These are phyloP conservation scores for Aselliscus stoliczkanus DNA, from an alignment of 2,797 vertebrate genomes.

Conservation along the genomic window DNA sequence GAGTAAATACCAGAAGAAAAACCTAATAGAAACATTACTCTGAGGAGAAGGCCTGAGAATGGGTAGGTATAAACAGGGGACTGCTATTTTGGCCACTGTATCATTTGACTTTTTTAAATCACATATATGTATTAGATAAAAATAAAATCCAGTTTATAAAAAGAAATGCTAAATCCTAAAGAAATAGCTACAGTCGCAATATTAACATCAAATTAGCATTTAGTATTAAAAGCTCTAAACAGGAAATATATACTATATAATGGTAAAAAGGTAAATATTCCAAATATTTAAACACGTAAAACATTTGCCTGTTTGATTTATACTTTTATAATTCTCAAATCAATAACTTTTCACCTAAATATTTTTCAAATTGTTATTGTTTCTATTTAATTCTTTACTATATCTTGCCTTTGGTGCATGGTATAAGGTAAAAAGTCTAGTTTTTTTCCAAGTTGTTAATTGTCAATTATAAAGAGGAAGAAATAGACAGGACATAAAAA, in stretches of 20 bases:
- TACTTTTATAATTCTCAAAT: background rate
- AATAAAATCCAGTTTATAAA: background rate
- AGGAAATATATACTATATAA: background rate
- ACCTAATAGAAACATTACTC: background rate
- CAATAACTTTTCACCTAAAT: background rate
- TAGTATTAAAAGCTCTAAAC: background rate
- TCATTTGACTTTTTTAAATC: background rate
- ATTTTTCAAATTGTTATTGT: background rate
- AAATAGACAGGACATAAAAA: background rate
- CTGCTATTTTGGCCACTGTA: background rate
- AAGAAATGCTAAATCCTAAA: background rate
- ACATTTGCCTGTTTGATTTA: background rate
- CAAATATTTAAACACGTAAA: background rate
- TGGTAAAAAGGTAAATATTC: background rate
- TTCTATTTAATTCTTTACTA: background rate
- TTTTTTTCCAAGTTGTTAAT: background rate
- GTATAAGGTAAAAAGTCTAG: background rate
- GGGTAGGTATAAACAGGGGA: background rate
- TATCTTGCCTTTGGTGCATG: background rate
- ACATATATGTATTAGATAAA: background rate
- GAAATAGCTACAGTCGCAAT: background rate
- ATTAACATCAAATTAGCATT: background rate
- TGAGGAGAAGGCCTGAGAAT: background rate
- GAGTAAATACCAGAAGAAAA: background rate
- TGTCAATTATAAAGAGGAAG: background rate